Evolutionary conservation across 2,113 vertebrate genomes (phyloP).

Genomic region (Psilopsiagon aurifrons): DNA sequence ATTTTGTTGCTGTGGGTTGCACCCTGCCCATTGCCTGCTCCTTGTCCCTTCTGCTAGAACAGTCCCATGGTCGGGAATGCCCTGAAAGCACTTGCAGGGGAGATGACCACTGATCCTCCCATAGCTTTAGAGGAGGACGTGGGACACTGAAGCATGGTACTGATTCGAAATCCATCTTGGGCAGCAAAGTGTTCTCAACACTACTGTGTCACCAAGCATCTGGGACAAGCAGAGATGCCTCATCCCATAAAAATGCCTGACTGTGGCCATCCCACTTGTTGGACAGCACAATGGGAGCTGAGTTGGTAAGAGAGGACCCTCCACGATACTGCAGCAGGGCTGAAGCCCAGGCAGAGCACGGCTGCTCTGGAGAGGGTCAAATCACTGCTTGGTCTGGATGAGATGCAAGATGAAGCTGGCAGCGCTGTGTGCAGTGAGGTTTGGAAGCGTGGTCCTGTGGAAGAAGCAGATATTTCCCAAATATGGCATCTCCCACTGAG

Average conservation of each 20-base stretch:
- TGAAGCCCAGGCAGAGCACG: neutral
- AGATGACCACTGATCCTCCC: neutral
- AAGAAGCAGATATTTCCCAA: neutral
- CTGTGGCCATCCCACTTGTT: neutral
- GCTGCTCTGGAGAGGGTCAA: neutral
- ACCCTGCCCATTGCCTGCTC: neutral
- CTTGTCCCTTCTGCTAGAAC: neutral
- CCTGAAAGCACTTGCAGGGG: neutral
- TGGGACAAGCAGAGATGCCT: neutral
- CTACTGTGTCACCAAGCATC: neutral
- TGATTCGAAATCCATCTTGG: neutral
- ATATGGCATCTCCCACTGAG: neutral
- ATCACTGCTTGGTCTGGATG: neutral
- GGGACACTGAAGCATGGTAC: neutral
- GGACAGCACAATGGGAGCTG: neutral
- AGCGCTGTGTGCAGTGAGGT: neutral
- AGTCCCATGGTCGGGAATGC: neutral
- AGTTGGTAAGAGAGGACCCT: neutral
- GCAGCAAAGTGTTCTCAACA: neutral
- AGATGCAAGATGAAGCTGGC: neutral
- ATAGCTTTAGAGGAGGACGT: neutral
- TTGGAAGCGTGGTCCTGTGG: rapidly evolving
- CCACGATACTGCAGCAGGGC: neutral
- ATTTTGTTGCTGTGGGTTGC: neutral
- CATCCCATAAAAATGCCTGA: neutral